Percentiles rank a stretch among this genome's conserved stretches.
Conservation (phyloP, 2,888 invertebrate species). For the Argyresthia goedartella region DNA sequence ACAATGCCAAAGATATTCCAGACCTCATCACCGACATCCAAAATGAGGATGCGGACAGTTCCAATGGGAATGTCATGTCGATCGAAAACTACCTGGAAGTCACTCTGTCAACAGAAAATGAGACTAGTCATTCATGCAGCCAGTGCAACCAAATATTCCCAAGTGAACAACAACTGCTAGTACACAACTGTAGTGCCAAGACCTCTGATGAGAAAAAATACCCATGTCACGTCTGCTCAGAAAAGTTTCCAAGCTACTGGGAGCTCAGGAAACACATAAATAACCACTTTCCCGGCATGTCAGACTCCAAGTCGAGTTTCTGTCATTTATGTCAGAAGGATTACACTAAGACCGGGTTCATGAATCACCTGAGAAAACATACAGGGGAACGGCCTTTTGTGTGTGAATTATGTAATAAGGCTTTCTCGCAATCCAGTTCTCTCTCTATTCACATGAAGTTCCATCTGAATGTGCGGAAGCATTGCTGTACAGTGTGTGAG, state of each 20-base stretch:
- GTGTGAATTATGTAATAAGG: constrained; percentile 64
- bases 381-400: constrained; percentile 66
- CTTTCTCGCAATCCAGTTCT: constrained; percentile 66
- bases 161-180: constrained; percentile 50
- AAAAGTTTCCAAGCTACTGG: constrained; percentile 65
- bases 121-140: constrained; percentile 63
- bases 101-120: constrained; percentile 62
- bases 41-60: constrained; percentile 57
- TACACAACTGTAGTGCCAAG: constrained; percentile 59
- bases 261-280: constrained; percentile 64
- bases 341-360: constrained; percentile 66
- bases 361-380: constrained; percentile 66
- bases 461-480: constrained; percentile 64
- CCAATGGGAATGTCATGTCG: constrained; percentile 63
- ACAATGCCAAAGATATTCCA: constrained; percentile 52
- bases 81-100: constrained; percentile 68
- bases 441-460: constrained; percentile 69
- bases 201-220: constrained; percentile 60
- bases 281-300: constrained; percentile 64
- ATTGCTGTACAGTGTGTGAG: constrained; percentile 65
- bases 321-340: constrained; percentile 68
- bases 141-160: constrained; percentile 65
- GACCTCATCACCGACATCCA: constrained; percentile 39
- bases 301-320: constrained; percentile 66
- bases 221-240: constrained; percentile 64